Conservation (phyloP, 1,140 invertebrate species). For the Druon quercuslanigerum region DNA sequence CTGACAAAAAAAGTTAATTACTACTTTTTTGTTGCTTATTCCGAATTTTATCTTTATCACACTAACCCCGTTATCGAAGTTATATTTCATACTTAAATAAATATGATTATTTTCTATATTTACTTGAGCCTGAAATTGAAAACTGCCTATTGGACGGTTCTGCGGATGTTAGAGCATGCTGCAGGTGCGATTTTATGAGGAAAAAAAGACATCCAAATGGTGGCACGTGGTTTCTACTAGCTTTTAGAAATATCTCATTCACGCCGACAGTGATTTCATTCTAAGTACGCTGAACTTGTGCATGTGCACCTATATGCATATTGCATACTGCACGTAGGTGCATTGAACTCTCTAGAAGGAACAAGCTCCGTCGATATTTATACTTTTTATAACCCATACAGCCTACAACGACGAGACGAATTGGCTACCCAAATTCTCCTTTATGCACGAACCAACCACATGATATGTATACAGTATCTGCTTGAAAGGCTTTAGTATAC, state of each 20-base stretch:
- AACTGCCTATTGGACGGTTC: neutral
- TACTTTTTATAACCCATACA: slow-evolving; percentile 44
- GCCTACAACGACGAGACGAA: slow-evolving; percentile 10
- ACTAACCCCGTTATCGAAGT: no score
- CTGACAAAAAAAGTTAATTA: no score
- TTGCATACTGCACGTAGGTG: slow-evolving; percentile 28
- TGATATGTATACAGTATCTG: neutral
- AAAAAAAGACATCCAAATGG: neutral
- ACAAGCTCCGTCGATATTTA: slow-evolving; percentile 44
- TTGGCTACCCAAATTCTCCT: slow-evolving; percentile 15
- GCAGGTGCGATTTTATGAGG: neutral
- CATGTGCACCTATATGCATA: slow-evolving; percentile 5
- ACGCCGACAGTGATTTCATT: slow-evolving; percentile 10
- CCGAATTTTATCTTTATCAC: no score
- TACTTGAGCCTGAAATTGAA: neutral
- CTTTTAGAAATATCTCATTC: slow-evolving; percentile 21
- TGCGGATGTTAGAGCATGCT: neutral
- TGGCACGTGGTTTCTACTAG: neutral
- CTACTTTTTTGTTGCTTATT: no score
- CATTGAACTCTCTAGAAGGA: slow-evolving; percentile 43
- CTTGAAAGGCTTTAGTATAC: neutral
- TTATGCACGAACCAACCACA: slow-evolving; percentile 21
- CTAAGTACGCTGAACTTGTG: slow-evolving; percentile 19
- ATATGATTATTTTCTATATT: no score
- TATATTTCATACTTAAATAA: no score